Conservation (phyloP, 2,113 vertebrate species). For the Azemiops feae region DNA sequence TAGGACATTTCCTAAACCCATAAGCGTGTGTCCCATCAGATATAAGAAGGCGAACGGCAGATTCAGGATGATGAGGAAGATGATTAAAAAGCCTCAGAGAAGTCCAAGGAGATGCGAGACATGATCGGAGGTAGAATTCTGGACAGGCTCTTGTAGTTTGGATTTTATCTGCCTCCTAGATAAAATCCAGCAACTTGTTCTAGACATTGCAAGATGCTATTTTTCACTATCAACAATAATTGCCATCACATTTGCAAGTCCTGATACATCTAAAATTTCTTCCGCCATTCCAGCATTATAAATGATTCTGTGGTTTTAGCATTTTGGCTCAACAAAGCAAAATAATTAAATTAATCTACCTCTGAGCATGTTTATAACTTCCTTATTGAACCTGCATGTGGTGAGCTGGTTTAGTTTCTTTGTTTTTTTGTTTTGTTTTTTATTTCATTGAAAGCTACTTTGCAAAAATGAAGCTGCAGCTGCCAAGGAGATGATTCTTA, state of each 20-base stretch:
- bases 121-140: neutral
- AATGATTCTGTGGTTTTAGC: conserved; percentile 11
- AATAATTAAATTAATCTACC: conserved; percentile 42
- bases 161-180: neutral
- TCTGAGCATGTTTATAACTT: conserved; percentile 33
- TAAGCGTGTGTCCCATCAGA: neutral
- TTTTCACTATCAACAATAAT: neutral
- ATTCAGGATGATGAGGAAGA: neutral
- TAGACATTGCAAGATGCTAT: neutral
- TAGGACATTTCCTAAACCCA: neutral
- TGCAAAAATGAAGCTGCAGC: conserved; percentile 34
- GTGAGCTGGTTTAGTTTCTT: conserved; percentile 22
- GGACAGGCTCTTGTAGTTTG: neutral
- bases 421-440: conserved; percentile 21
- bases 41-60: neutral
- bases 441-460: conserved; percentile 30
- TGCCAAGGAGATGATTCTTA: conserved; percentile 51
- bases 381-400: neutral
- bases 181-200: neutral
- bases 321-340: neutral
- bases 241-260: neutral
- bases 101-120: neutral
- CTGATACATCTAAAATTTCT: neutral
- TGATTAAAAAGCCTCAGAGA: neutral
- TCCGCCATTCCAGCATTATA: neutral